phyloP scores from a whole-genome alignment of 2,113 vertebrate genomes.

The rat (Rattus norvegicus) region GRCr8 NC_086027.1:79219001-79219500 shows the following conservation, averaged over 20 bases:
- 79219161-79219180: neutral
- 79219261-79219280: neutral
- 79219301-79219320: neutral
- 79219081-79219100: neutral
- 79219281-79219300: neutral
- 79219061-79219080: neutral
- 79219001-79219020: neutral
- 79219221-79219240: neutral
- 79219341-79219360: neutral
- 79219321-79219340: neutral
- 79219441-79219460: neutral
- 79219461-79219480: too few species aligned
- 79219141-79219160: neutral
- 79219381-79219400: neutral
- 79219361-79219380: neutral
- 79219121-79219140: neutral
- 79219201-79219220: conserved; percentile 14
- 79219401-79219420: neutral
- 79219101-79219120: neutral
- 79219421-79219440: neutral
- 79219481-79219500: neutral
- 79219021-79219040: neutral
- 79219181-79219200: neutral
- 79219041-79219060: neutral
- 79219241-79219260: neutral